Base-by-base conservation (phyloP, 2,888 invertebrate genomes). In the Andrena flavipes region DNA sequence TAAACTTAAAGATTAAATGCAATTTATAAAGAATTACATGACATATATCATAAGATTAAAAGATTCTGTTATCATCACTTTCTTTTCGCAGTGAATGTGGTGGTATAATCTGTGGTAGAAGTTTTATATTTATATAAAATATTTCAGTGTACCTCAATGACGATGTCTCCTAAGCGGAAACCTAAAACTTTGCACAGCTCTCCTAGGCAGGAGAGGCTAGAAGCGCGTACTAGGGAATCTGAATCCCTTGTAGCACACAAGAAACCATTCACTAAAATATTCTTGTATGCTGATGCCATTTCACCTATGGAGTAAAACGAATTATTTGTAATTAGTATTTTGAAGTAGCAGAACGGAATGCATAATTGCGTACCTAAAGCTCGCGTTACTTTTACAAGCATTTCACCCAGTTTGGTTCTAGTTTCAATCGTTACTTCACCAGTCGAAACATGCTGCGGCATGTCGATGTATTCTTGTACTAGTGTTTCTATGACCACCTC, bases 151-250 rank as follows among this genome's bases (percentile, higher is more conserved):
- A 97, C 97, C 96, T 98, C 98, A 85, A 96, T 96, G 74, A 97
- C 94, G 77, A 96, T 95, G 77, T 95, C 94, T 35, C 97, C 97
- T 5, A 98, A 94, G 89, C 96, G 96, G 91, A 96, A 98, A 72
- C 96, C 95, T 60, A 98, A 94, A 3, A 97, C 95, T 86, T 96
- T 95, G 88, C 97, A 97, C 20, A 98, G 95, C 94, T 98, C 97
- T 0, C 97, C 98, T 60, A 98, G 94, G 93, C 97, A 98, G 0
- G 98, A 97, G 72, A 98, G 94, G 90, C 97, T 97, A 2, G 98
- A 98, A 20, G 98, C 96, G 89, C 97, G 95, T 59, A 98, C 95
- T 35, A 97, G 93, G 20, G 96, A 95, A 91, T 98, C 97, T 2
- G 95, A 92, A 92, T 97, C 97, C 87, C 96, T 95, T 42, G 96